Base-by-base conservation (phyloP, 23 tunicate genomes). In the Trididemnum nubilum region DNA sequence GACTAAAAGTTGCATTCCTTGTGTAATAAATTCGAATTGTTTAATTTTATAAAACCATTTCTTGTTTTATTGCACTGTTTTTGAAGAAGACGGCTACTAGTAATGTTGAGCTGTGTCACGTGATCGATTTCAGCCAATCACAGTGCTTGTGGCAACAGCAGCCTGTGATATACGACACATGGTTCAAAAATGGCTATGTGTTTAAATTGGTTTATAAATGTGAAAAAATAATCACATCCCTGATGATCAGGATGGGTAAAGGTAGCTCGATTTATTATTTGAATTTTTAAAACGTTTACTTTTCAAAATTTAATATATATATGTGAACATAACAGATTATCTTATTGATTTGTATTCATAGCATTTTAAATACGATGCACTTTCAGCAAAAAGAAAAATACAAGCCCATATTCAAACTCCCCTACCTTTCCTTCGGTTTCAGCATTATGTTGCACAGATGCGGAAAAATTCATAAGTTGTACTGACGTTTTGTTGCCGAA, bases 401-500 rank as follows among this genome's bases (percentile, higher is more conserved):
- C n/a, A n/a, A n/a, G n/a, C n/a, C 54, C 15, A 44, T 44, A 7
- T 44, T 44, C 15, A 2, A 35, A 27, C 2, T 21, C n/a, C 22
- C 82, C n/a, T 44, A 86, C 90, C 51, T 82, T 91, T 78, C 85
- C 97, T 44, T 84, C 74, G 9, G 49, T 73, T 24, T 75, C 87
- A 0, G 78, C 64, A 29, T 65, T 73, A 33, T 79, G 67, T 34
- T 83, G n/a, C 34, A 83, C 86, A 28, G 89, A 37, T 24, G 96
- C 89, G 1, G 83, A 33, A 84, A 95, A 90, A 64, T 83, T 81
- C 70, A 51, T 64, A 60, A 95, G 83, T 25, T 86, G 86, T 18
- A 78, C 34, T 0, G 92, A 74, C 12, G 96, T 82, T 78, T 94
- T 94, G 89, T 95, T 95, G 69, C 99, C 99, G 79, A 82, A 95